A percentile compares a stretch with the other conserved stretches of the same genome.
Evolutionary conservation across 2,797 vertebrate species (phyloP).

Genomic region (Miichthys miiuy): DNA sequence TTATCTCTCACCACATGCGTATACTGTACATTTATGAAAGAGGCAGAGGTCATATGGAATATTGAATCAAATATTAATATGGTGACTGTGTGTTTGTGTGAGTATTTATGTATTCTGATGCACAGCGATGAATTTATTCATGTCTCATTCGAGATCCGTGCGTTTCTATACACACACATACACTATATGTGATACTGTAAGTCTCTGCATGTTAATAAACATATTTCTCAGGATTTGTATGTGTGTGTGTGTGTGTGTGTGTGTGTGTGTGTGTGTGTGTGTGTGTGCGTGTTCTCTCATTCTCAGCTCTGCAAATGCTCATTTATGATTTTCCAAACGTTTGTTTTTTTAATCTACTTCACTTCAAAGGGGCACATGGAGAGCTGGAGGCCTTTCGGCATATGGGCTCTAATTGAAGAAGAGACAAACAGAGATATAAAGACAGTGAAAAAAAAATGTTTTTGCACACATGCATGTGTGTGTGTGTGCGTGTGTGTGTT

Average conservation of each 20-base stretch:
- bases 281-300: constrained; percentile 12
- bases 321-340: constrained; percentile 72
- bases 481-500: constrained; percentile 6
- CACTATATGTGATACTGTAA: constrained; percentile 18
- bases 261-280: constrained; percentile 6
- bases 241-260: constrained; percentile 10
- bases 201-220: constrained; percentile 39
- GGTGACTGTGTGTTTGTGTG: not conserved
- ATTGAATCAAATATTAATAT: constrained; percentile 37
- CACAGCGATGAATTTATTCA: constrained; percentile 25
- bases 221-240: constrained; percentile 21
- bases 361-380: constrained; percentile 79
- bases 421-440: constrained; percentile 61
- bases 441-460: constrained; percentile 21
- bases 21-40: constrained; percentile 20
- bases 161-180: not conserved
- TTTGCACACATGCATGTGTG: not conserved
- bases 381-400: constrained; percentile 69
- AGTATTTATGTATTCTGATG: constrained; percentile 15
- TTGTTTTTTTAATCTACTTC: constrained; percentile 77
- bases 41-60: constrained; percentile 33
- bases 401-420: constrained; percentile 75
- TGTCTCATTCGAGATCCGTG: not conserved
- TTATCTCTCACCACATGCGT: constrained; percentile 9
- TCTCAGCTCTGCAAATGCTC: constrained; percentile 61